Evolutionary conservation across 2,113 vertebrate genomes (phyloP).

Genomic region (Naja naja): DNA sequence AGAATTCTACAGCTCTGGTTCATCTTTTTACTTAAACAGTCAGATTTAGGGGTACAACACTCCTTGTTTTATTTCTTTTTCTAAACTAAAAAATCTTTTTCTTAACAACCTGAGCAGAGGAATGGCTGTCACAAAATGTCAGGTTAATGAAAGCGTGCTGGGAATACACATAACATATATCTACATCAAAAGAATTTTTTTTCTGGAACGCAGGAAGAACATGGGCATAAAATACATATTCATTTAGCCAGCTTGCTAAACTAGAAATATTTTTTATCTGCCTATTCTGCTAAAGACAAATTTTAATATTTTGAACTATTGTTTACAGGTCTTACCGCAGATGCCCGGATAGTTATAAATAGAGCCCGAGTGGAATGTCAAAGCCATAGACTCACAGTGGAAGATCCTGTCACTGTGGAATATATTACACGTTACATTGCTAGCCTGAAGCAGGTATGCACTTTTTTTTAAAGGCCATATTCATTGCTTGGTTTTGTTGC

Average conservation of each 20-base stretch:
- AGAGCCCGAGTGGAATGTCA: slow-evolving; percentile 85
- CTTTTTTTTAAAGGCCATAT: accelerated
- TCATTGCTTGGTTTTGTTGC: not conserved
- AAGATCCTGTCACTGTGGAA: slow-evolving; percentile 85
- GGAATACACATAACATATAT: not conserved
- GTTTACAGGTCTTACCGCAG: slow-evolving; percentile 79
- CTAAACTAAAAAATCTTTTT: not conserved
- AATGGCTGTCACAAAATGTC: not conserved
- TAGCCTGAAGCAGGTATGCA: slow-evolving; percentile 81
- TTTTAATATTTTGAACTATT: accelerated
- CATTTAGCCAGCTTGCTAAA: accelerated
- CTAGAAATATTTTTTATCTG: not conserved
- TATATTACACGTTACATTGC: slow-evolving; percentile 88
- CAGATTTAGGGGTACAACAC: not conserved
- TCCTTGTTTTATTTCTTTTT: not conserved
- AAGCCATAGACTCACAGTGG: slow-evolving; percentile 85
- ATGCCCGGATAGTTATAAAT: slow-evolving; percentile 85
- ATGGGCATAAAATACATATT: not conserved
- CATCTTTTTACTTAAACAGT: not conserved
- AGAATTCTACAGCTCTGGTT: not conserved
- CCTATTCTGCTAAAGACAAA: accelerated
- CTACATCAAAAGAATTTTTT: too few relatives aligned
- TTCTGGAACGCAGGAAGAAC: not conserved
- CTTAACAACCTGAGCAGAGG: not conserved
- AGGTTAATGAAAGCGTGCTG: not conserved